phyloP scores from a whole-genome alignment of 2,113 vertebrate species.

The Microtus ochrogaster region DNA sequence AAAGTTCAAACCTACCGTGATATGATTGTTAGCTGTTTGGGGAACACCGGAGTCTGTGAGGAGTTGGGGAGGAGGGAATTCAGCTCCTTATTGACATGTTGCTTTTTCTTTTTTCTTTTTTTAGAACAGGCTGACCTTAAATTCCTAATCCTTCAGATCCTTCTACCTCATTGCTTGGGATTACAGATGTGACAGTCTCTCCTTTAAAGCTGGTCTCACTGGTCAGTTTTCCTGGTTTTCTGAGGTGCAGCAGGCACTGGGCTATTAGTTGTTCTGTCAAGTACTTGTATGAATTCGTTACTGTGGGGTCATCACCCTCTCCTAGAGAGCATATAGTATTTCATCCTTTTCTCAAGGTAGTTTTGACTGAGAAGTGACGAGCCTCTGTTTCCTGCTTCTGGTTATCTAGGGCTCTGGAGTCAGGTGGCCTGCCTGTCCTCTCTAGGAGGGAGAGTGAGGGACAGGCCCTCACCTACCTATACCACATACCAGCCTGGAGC shows the following conservation, averaged over 20 bases:
- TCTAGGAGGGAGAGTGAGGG: background rate
- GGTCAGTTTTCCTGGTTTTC: conserved; percentile 37
- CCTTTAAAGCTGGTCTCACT: conserved; percentile 33
- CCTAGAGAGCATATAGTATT: background rate
- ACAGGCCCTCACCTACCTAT: background rate
- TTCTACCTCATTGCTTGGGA: background rate
- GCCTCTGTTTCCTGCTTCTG: background rate
- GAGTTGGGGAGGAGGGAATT: background rate
- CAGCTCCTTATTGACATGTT: background rate
- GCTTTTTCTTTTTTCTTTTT: background rate
- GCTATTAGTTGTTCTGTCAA: background rate
- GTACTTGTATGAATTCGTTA: background rate
- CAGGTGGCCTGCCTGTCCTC: background rate
- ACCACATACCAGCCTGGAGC: background rate
- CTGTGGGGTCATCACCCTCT: background rate
- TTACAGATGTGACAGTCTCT: background rate
- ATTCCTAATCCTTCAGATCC: background rate
- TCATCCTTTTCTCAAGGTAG: background rate
- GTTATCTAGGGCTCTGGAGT: background rate
- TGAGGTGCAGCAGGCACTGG: background rate
- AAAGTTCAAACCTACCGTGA: background rate
- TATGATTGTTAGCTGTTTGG: background rate
- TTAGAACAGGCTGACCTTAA: background rate
- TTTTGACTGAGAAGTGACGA: background rate
- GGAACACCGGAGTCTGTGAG: background rate